Conservation (phyloP, 2,797 vertebrate genomes). For the Pampus argenteus region DNA sequence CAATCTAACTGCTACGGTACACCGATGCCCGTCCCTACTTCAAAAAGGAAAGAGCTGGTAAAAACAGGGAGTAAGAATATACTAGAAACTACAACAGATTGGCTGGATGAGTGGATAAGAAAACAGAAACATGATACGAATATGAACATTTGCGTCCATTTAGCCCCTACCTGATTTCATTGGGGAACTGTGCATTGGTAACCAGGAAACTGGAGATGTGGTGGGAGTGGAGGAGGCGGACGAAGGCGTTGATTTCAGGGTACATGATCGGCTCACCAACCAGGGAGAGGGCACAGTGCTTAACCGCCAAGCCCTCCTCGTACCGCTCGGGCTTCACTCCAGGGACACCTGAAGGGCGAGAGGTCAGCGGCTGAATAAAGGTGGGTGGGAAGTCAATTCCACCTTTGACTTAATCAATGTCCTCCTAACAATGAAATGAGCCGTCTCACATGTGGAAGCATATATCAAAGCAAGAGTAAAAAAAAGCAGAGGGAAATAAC, state of each 20-base stretch:
- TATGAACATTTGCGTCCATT: not conserved
- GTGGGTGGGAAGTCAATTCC: not conserved
- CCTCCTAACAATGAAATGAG: not conserved
- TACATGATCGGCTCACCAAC: slow-evolving; percentile 99
- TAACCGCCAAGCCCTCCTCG: slow-evolving; percentile 88
- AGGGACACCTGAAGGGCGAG: slow-evolving; percentile 85
- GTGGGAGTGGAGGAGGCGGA: slow-evolving; percentile 89
- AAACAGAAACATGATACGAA: no score
- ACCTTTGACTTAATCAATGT: not conserved
- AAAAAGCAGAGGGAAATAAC: not conserved
- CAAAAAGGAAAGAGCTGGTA: slow-evolving; percentile 14
- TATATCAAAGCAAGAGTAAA: not conserved
- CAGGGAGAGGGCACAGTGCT: slow-evolving; percentile 94
- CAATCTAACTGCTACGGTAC: not conserved
- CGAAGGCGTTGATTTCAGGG: slow-evolving; percentile 91
- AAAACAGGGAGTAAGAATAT: not conserved
- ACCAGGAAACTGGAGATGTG: slow-evolving; percentile 95
- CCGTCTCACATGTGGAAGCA: not conserved
- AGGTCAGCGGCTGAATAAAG: slow-evolving; percentile 11
- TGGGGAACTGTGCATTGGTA: slow-evolving; percentile 95
- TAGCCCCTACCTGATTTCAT: slow-evolving; percentile 89
- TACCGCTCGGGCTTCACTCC: slow-evolving; percentile 89
- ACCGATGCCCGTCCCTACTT: slow-evolving; percentile 4
- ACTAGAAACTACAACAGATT: not conserved
- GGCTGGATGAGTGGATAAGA: not conserved